Base-by-base conservation (phyloP, 2,797 vertebrate genomes). In the Mormyrops attenuatus region DNA sequence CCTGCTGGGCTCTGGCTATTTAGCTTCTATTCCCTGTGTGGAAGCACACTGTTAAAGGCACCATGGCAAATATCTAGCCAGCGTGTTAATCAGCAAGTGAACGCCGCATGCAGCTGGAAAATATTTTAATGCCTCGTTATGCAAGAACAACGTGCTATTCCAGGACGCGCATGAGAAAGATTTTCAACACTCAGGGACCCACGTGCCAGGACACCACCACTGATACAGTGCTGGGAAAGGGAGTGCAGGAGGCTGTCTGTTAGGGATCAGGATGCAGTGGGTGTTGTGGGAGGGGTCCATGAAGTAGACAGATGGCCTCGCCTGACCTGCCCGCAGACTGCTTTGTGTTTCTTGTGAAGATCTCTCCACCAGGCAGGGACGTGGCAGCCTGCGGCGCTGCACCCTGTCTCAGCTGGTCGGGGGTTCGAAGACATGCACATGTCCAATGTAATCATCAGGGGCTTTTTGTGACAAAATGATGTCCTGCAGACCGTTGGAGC, bases 271-370 rank as follows among this genome's bases (percentile, higher is more conserved):
- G 82, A 73, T 90, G 88, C 89, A 89, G 90, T 41, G 77, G 57
- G 20, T 47, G 57, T 41, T 55, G 34, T 73, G 84, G 49, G 89
- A 88, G 41, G 87, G 87, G 88, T 90, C 88, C 60, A 86, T 90
- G 94, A 94, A 94, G 88, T 92, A 91, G 92, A 90, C 90, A 91
- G 91, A 92, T 93, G 93, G 92, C 94, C 94, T 50, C 9, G 92
- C 93, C 92, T 94, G 94, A 95, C 94, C 90, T 53, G 88, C 93
- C 89, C n/a, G 82, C 88, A 91, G 90, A 90, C 92, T 89, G 89
- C 88, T 88, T 53, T 89, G 91, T 93, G 89, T 92, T 91, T 91
- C 91, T 91, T 89, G 90, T 92, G 87, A 90, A 90, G 90, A 90
- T 90, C 90, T 89, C 44, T 89, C 84, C 88, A 60, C 86, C 86